These are phyloP conservation scores for Stercorarius parasiticus DNA, from an alignment of 2,113 vertebrate genomes.

Conservation along the genomic window DNA sequence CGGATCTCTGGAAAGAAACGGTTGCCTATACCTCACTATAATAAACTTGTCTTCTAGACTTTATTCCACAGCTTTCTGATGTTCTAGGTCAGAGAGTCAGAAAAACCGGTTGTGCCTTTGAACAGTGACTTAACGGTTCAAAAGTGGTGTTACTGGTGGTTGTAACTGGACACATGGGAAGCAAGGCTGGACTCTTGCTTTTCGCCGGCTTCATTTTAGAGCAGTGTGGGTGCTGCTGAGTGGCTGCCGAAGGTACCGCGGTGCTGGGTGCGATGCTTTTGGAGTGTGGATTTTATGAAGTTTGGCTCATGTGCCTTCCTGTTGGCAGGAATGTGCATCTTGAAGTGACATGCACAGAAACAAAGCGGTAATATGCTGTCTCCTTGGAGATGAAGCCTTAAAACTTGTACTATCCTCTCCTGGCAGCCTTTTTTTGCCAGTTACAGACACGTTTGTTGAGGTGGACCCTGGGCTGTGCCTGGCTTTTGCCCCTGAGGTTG, in stretches of 20 bases:
- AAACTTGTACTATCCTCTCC: rapidly evolving
- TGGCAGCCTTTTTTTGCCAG: not conserved
- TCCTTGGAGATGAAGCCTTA: not conserved
- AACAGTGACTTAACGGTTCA: rapidly evolving
- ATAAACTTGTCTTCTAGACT: not conserved
- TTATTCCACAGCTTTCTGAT: not conserved
- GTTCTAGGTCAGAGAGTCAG: not conserved
- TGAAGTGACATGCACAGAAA: not conserved
- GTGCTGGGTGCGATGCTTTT: not conserved
- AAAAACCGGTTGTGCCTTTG: not conserved
- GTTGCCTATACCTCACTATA: not conserved
- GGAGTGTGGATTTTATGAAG: rapidly evolving
- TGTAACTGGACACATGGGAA: rapidly evolving
- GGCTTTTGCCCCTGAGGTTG: not conserved
- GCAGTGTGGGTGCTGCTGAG: rapidly evolving
- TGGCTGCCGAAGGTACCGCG: not conserved
- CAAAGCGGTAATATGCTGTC: rapidly evolving
- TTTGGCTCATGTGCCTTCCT: rapidly evolving
- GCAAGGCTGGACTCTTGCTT: not conserved
- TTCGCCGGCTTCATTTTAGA: not conserved
- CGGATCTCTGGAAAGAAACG: not conserved
- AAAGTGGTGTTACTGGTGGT: rapidly evolving
- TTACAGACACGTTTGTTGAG: rapidly evolving
- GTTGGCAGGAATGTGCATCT: not conserved
- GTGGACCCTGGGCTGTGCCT: rapidly evolving